phyloP scores from a whole-genome alignment of 2,888 invertebrate species.

The Clusia tigrina region DNA sequence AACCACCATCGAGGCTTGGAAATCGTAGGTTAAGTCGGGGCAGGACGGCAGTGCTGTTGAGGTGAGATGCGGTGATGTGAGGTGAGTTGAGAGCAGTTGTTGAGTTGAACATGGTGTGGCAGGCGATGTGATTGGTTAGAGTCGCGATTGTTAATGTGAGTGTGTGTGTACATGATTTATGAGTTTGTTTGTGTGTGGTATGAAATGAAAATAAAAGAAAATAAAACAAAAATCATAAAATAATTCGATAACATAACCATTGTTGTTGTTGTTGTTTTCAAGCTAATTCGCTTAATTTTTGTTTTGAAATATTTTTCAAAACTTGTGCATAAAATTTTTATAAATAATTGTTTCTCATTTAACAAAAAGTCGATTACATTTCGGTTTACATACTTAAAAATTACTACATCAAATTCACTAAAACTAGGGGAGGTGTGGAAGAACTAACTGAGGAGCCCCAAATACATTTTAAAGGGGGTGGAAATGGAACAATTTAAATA shows the following conservation, averaged over 20 bases:
- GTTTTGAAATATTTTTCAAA: not conserved
- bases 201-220: slow-evolving; percentile 57
- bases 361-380: too few species aligned
- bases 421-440: too few species aligned
- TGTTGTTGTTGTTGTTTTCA: not conserved
- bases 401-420: too few species aligned
- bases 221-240: slow-evolving; percentile 53
- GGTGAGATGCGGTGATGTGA: slow-evolving; percentile 19
- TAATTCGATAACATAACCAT: not conserved
- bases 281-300: not conserved
- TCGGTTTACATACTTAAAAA: too few species aligned
- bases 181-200: slow-evolving; percentile 35
- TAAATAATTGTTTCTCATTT: too few species aligned
- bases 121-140: slow-evolving; percentile 22
- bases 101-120: slow-evolving; percentile 33
- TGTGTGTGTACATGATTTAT: slow-evolving; percentile 24
- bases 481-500: too few species aligned
- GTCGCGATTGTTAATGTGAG: slow-evolving; percentile 30
- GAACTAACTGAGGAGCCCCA: too few species aligned
- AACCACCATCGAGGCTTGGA: slow-evolving; percentile 37
- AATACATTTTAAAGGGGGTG: too few species aligned
- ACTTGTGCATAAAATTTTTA: not conserved
- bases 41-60: slow-evolving; percentile 9
- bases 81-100: not conserved
- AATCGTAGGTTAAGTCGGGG: slow-evolving; percentile 38